Conservation (phyloP, 1,140 invertebrate genomes). For the Phymastichus coffea region DNA sequence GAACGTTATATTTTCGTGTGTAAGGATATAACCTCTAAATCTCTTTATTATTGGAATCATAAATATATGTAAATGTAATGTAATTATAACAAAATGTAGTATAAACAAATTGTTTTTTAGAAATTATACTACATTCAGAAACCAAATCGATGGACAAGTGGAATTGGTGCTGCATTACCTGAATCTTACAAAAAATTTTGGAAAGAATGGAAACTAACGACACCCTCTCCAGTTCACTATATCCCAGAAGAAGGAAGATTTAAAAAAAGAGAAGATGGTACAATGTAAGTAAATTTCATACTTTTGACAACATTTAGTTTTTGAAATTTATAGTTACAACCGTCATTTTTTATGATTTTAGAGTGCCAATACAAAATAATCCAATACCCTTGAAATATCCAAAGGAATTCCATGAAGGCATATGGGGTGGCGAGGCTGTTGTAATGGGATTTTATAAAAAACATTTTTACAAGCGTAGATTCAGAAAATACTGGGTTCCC, state of each 20-base stretch:
- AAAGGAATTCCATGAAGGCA: constrained; percentile 76
- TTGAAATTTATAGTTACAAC: background rate
- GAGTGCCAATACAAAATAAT: constrained; percentile 71
- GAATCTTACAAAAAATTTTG: constrained; percentile 87
- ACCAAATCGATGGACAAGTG: constrained; percentile 58
- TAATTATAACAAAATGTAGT: too few relatives aligned
- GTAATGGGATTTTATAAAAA: constrained; percentile 85
- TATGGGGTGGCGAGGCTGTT: constrained; percentile 97
- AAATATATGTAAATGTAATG: too few relatives aligned
- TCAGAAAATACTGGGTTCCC: constrained; percentile 87
- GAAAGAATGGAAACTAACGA: constrained; percentile 75
- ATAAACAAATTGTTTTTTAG: constrained; percentile 32
- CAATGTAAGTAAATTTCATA: constrained; percentile 20
- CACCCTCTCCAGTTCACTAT: constrained; percentile 83
- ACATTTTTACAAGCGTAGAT: constrained; percentile 58
- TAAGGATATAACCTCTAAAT: too few relatives aligned
- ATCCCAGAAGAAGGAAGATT: constrained; percentile 73
- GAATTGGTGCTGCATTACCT: constrained; percentile 70
- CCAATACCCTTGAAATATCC: constrained; percentile 79
- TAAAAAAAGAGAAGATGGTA: constrained; percentile 66
- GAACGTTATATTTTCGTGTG: too few relatives aligned
- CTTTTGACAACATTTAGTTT: constrained; percentile 16
- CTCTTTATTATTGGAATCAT: too few relatives aligned
- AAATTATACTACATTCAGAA: constrained; percentile 38
- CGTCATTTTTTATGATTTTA: constrained; percentile 39